A percentile compares a stretch with the other conserved stretches of the same genome.
Evolutionary conservation across 2,113 vertebrate genomes (phyloP).

Genomic region (Tragelaphus strepsiceros): DNA sequence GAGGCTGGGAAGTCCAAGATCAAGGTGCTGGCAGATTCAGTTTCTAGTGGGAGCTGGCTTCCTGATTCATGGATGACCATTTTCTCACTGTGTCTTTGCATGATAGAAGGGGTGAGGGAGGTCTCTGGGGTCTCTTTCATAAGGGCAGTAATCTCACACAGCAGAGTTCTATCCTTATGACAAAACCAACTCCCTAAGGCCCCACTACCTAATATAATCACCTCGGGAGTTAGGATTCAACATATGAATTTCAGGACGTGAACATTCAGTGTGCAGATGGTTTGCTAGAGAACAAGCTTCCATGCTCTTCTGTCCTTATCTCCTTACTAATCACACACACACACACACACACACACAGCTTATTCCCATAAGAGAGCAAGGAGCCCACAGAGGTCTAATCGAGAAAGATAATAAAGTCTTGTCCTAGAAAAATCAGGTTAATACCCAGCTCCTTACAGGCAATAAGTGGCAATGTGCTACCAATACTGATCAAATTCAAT

Average conservation of each 20-base stretch:
- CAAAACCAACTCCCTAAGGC: background rate
- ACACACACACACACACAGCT: background rate
- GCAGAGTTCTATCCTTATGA: background rate
- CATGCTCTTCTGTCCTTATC: background rate
- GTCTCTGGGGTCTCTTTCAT: background rate
- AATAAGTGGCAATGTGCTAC: background rate
- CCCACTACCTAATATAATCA: background rate
- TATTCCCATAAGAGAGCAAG: background rate
- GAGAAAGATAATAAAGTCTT: conserved; percentile 12
- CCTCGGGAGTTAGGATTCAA: background rate
- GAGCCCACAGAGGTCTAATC: background rate
- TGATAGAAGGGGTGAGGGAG: background rate
- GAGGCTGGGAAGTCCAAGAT: background rate
- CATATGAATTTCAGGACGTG: background rate
- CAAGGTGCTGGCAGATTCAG: background rate
- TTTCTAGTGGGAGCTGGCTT: background rate
- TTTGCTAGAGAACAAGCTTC: background rate
- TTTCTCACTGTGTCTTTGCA: background rate
- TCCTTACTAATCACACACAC: background rate
- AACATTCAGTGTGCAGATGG: background rate
- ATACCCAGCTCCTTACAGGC: background rate
- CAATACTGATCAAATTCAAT: background rate
- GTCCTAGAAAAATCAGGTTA: background rate
- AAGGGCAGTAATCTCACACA: background rate
- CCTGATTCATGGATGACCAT: background rate